A percentile compares a stretch with the other conserved stretches of the same genome.
Evolutionary conservation across 2,113 vertebrate genomes (phyloP).

Genomic region (Accipiter virgatus): DNA sequence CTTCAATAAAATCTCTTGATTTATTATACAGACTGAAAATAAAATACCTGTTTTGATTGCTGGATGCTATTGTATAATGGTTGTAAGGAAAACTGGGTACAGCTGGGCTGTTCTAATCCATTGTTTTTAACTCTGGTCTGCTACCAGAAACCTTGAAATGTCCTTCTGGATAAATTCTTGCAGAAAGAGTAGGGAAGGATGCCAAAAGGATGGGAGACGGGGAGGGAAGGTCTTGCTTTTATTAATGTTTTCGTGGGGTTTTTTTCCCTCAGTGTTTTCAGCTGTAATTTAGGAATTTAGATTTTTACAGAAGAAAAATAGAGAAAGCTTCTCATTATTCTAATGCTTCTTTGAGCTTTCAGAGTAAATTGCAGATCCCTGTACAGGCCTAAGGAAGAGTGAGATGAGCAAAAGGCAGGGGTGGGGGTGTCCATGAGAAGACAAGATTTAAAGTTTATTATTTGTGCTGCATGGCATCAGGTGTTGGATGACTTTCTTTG

Average conservation of each 20-base stretch:
- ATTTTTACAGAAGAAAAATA: neutral
- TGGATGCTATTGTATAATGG: neutral
- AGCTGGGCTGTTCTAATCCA: neutral
- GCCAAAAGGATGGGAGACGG: neutral
- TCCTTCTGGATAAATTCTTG: slow-evolving; percentile 16
- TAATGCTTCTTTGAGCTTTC: neutral
- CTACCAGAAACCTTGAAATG: slow-evolving; percentile 35
- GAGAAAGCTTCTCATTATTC: neutral
- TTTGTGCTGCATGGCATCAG: neutral
- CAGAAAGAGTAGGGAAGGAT: neutral
- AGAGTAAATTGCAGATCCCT: neutral
- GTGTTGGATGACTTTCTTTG: neutral
- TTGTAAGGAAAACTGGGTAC: neutral
- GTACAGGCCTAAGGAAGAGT: fast-evolving
- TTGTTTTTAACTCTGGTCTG: neutral
- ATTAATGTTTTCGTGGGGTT: neutral
- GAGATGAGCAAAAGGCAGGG: neutral
- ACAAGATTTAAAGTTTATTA: fast-evolving
- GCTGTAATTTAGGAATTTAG: neutral
- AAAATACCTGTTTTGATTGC: neutral
- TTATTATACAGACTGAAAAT: neutral
- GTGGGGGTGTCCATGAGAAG: neutral
- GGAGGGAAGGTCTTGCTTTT: neutral
- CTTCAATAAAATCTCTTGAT: neutral
- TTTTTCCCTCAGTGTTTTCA: neutral